Conservation (phyloP, 2,113 vertebrate genomes). For the Channa argus region DNA sequence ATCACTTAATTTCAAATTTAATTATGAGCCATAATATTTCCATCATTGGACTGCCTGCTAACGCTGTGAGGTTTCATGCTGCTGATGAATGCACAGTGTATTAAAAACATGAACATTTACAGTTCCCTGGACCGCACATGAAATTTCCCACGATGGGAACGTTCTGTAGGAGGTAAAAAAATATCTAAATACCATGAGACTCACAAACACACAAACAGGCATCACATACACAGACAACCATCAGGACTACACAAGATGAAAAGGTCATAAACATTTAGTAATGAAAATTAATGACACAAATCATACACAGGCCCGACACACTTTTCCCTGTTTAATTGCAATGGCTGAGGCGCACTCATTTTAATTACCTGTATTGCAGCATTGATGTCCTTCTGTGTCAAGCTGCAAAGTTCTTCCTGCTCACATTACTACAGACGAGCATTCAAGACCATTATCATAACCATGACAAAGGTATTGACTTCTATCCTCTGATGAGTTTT, state of each 20-base stretch:
- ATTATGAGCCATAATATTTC: constrained; percentile 84
- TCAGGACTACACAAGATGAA: constrained; percentile 62
- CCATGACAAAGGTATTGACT: constrained; percentile 78
- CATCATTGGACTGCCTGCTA: constrained; percentile 78
- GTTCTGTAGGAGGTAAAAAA: constrained; percentile 52
- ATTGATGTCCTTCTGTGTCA: constrained; percentile 77
- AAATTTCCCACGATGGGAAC: constrained; percentile 66
- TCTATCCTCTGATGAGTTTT: constrained; percentile 74
- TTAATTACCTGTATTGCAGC: constrained; percentile 72
- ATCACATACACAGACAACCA: constrained; percentile 32
- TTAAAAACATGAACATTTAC: constrained; percentile 79
- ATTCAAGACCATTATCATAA: constrained; percentile 74
- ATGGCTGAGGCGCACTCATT: constrained; percentile 61
- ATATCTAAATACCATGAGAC: constrained; percentile 8
- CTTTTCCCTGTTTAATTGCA: constrained; percentile 75
- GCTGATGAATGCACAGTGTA: constrained; percentile 75
- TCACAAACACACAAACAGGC: constrained; percentile 23
- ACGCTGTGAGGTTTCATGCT: constrained; percentile 63
- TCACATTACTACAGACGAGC: constrained; percentile 65
- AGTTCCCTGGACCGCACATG: constrained; percentile 62
- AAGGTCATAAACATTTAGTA: constrained; percentile 76
- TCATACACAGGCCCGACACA: constrained; percentile 72
- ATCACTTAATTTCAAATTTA: constrained; percentile 87
- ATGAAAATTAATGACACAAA: constrained; percentile 82
- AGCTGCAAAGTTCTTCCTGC: constrained; percentile 59